Percentiles rank a stretch among this genome's conserved stretches.
These are phyloP conservation scores for Petrophora chlorosata DNA, from an alignment of 2,888 invertebrate genomes.

Conservation along the genomic window DNA sequence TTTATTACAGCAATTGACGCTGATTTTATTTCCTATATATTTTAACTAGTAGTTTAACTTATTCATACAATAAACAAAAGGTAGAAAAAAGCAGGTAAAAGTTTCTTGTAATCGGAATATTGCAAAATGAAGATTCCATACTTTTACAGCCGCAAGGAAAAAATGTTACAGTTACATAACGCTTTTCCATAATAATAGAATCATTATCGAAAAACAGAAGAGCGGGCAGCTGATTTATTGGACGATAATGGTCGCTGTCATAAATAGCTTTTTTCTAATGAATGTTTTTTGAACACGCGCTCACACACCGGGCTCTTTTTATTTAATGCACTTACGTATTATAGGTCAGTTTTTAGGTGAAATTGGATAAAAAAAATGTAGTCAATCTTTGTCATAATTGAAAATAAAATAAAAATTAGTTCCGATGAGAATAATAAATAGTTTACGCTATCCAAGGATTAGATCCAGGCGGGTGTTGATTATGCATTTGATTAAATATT, in stretches of 20 bases:
- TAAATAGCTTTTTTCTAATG: slow-evolving; percentile 82
- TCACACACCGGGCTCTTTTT: slow-evolving; percentile 72
- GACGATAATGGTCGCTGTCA: slow-evolving; percentile 82
- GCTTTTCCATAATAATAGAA: slow-evolving; percentile 84
- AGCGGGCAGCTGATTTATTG: slow-evolving; percentile 84
- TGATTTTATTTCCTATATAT: no score
- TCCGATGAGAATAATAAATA: slow-evolving; percentile 23
- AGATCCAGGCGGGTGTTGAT: slow-evolving; percentile 5
- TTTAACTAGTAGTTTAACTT: no score
- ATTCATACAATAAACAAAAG: no score
- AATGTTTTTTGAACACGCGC: slow-evolving; percentile 69
- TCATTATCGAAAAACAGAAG: slow-evolving; percentile 84
- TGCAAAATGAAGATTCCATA: no score
- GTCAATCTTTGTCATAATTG: slow-evolving; percentile 61
- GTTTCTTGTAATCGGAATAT: no score
- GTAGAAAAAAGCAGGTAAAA: no score
- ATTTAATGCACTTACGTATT: slow-evolving; percentile 71
- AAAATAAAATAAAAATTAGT: slow-evolving; percentile 41
- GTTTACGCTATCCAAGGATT: slow-evolving; percentile 1
- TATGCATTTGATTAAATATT: background rate
- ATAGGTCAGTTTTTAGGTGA: slow-evolving; percentile 55
- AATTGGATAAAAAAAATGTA: slow-evolving; percentile 42
- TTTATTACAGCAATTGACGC: no score
- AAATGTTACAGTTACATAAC: slow-evolving; percentile 83
- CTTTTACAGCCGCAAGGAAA: slow-evolving; percentile 47